Base-by-base conservation (phyloP, 2,888 invertebrate species). In the Selenia dentaria region DNA sequence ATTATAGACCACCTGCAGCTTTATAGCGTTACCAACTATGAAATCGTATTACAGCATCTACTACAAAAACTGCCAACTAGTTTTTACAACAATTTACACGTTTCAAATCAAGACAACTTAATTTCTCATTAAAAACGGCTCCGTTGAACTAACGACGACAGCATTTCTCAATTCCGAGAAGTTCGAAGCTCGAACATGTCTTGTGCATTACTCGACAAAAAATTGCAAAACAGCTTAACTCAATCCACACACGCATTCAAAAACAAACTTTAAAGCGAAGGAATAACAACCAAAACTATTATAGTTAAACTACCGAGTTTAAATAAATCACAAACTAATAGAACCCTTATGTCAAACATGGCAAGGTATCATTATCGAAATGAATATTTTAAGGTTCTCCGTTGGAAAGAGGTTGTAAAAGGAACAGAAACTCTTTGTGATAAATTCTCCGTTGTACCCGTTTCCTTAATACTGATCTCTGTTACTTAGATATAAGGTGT, bases 141-240 rank as follows among this genome's bases (percentile, higher is more conserved):
- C 51, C 62, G 54, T 67, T 13, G 34, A 24, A 14, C 34, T 34
- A 22, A 13, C 34, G 14, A 73, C 73, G 76, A 75, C 75, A 73
- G 70, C 69, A 64, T 72, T 72, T 71, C 73, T 69, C 69, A 67
- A 70, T 84, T 84, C 86, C 69, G 47, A 79, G 85, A 85, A 85
- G 57, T 67, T 61, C 65, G 59, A 63, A 76, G 75, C 74, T 70
- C 56, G 59, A 76, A 84, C 79, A 76, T 72, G 76, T 72, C 78
- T 80, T 82, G 70, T 81, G 77, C 82, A 80, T 78, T 79, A 76
- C 65, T 62, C 52, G 49, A 26, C 34, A 45, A 33, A 48, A 57
- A 60, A 52, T 43, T 33, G 41, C 44, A 54, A 67, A 79, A 66
- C 33, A 70, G 36, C 61, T 37, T 63, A 72, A 67, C 20, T 16